A percentile compares a stretch with the other conserved stretches of the same genome.
Conservation (phyloP, 2,113 vertebrate genomes). For the Choloepus hoffmanni region DNA sequence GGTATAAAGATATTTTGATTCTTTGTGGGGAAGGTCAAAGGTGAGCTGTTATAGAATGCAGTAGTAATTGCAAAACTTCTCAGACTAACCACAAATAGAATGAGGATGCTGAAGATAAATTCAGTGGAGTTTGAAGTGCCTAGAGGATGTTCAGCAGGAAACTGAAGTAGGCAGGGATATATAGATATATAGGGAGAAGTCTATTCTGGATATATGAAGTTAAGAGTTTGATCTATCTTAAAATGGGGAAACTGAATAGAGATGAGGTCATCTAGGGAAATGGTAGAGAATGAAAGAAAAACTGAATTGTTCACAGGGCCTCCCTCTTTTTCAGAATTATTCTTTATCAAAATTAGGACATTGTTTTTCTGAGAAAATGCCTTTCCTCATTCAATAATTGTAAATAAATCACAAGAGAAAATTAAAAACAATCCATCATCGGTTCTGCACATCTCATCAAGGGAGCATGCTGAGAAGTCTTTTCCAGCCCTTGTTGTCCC, state of each 20-base stretch:
- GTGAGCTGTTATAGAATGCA: not conserved
- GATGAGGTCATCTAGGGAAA: not conserved
- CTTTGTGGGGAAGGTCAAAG: not conserved
- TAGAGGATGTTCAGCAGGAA: not conserved
- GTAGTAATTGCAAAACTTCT: not conserved
- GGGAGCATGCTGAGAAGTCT: not conserved
- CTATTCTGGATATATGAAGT: not conserved
- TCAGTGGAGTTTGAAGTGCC: not conserved
- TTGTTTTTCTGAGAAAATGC: constrained; percentile 34
- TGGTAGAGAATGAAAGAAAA: not conserved
- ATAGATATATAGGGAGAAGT: not conserved
- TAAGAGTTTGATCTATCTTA: not conserved
- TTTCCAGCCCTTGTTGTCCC: not conserved
- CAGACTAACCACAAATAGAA: not conserved
- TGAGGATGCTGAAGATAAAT: not conserved
- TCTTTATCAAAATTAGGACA: constrained; percentile 11
- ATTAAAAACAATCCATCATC: not conserved
- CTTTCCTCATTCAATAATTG: constrained; percentile 14
- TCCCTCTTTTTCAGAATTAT: not conserved
- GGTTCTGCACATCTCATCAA: constrained; percentile 11
- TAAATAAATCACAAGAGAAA: constrained; percentile 8
- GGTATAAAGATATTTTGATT: not conserved
- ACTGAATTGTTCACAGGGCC: not conserved
- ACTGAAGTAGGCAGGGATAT: not conserved
- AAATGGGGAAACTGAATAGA: not conserved